Evolutionary conservation across 2,888 invertebrate species (phyloP), one percentile per base, ranked within the genome.

Genomic region (Dynastes hyllus): DNA sequence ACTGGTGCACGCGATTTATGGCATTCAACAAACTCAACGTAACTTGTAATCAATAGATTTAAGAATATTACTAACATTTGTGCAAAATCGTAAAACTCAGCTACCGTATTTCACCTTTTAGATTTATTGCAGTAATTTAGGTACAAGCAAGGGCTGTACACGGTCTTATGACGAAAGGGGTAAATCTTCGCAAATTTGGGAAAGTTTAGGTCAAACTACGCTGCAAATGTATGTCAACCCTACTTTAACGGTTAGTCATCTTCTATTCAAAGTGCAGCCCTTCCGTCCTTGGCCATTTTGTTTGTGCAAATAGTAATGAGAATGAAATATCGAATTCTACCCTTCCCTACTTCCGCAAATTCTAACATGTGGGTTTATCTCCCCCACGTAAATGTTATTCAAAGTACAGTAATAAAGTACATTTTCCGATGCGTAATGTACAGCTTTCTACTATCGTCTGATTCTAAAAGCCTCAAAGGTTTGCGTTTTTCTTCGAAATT

Each of bases 291-390:
- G 73, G 50, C 16, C 45, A 50, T 75, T 53, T 22, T 51, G 61
- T 69, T 58, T 77, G 66, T 69, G 58, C 69, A 77, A 77, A 69
- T 40, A 69, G 22, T 67, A 69, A 61, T 40, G 69, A 77, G 69
- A 77, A 77, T 69, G 40, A 40, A 77, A 77, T 61, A 67, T 61
- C 69, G 40, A 22, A 55, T 58, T 58, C 51, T 22, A 53, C 29
- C 77, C 67, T 37, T 51, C n/a, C 27, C 27, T 45, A 63, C 73
- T 67, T 77, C 67, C 77, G 76, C 76, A 76, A 76, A 76, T 58
- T 27, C 50, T n/a, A 66, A 67, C 76, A 76, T 66, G 55, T 37
- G 71, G 8, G 71, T 58, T 71, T 3, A 55, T 55, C 32, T 37
- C 55, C 71, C 69, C 16, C 32, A 71, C n/a, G n/a, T 40, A n/a